A percentile compares a stretch with the other conserved stretches of the same genome.
Evolutionary conservation across 1,140 invertebrate species (phyloP).

Genomic region (Yoshiicerus persimilis): DNA sequence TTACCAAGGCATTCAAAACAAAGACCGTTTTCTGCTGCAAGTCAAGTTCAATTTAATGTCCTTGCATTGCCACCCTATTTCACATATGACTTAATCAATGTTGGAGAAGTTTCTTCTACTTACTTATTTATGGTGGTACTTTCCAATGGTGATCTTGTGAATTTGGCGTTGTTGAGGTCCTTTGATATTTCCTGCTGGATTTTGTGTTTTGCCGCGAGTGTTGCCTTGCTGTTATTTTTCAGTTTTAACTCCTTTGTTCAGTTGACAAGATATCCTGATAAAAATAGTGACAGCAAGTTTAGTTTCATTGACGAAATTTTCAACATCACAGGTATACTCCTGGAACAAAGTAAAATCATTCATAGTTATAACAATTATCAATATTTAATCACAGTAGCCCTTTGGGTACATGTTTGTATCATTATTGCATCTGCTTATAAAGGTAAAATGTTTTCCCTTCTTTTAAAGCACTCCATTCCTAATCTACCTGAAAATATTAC

Average conservation of each 20-base stretch:
- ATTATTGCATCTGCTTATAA: neutral
- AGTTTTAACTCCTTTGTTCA: neutral
- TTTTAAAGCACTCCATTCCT: neutral
- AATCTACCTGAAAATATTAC: neutral
- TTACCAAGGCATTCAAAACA: neutral
- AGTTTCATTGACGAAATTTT: neutral
- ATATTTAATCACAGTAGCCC: neutral
- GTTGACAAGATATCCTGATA: too few species aligned
- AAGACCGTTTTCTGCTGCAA: neutral
- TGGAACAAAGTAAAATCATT: neutral
- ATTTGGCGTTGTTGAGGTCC: neutral
- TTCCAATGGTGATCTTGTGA: neutral
- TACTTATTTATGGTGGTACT: neutral
- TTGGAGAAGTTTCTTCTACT: neutral
- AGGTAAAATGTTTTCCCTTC: neutral
- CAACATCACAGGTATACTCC: neutral
- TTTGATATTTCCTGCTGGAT: neutral
- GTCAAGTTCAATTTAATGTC: neutral
- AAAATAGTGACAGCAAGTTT: neutral
- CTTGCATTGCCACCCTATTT: neutral
- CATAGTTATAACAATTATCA: neutral
- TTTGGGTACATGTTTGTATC: neutral
- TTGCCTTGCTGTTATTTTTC: neutral
- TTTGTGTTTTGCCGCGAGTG: neutral
- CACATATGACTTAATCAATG: neutral